phyloP scores from a whole-genome alignment of 2,797 vertebrate genomes.

The Squalus acanthias region DNA sequence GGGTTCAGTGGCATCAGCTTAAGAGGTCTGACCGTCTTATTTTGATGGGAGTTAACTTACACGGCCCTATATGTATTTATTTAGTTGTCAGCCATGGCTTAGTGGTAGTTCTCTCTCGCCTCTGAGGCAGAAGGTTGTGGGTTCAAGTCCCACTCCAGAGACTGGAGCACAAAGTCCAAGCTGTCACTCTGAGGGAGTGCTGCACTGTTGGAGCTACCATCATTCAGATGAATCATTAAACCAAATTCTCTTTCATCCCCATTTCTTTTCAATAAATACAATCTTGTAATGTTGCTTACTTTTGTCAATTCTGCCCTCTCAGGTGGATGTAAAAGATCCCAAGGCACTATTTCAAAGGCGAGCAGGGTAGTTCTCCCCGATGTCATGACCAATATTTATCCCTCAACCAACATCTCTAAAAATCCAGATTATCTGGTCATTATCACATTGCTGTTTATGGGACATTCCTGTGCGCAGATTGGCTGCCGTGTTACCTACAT shows the following conservation, averaged over 20 bases:
- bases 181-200: no score
- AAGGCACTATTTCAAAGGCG: not conserved
- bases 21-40: not conserved
- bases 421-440: not conserved
- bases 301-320: no score
- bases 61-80: no score
- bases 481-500: not conserved
- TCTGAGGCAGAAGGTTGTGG: no score
- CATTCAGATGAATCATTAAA: not conserved
- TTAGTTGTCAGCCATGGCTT: no score
- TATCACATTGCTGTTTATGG: not conserved
- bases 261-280: no score
- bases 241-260: not conserved
- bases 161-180: no score
- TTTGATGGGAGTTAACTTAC: not conserved
- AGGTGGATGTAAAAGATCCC: no score
- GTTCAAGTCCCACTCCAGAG: no score
- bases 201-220: no score
- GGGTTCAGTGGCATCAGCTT: not conserved
- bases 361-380: not conserved
- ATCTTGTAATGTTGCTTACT: no score
- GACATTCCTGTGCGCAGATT: not conserved
- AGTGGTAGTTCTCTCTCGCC: no score
- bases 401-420: not conserved
- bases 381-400: not conserved